Conservation (phyloP, 2,113 vertebrate species). For the Amazona vittata region DNA sequence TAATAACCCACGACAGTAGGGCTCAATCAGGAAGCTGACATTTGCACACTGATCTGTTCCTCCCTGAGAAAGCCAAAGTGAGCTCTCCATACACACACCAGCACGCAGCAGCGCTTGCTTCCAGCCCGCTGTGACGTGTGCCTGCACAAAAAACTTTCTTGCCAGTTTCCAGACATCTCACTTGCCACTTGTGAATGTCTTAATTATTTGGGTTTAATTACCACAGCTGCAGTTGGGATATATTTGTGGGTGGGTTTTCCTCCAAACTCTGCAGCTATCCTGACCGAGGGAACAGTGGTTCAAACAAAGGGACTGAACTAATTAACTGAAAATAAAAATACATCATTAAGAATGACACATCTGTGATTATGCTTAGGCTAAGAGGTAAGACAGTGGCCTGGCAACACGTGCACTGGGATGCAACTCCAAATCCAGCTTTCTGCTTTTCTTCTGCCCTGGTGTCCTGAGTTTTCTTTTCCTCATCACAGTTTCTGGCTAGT, state of each 20-base stretch:
- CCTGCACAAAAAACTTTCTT: neutral
- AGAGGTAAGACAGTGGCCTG: neutral
- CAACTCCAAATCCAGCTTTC: neutral
- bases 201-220: slow-evolving; percentile 8
- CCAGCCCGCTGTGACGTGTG: neutral
- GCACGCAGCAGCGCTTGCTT: neutral
- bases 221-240: neutral
- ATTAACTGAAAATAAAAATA: neutral
- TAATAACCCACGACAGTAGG: neutral
- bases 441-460: neutral
- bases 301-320: neutral
- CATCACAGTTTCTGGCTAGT: neutral
- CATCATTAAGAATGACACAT: neutral
- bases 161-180: neutral
- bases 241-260: neutral
- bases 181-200: neutral
- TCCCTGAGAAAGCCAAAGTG: neutral
- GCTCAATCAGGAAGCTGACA: neutral
- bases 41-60: neutral
- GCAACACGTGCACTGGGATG: neutral
- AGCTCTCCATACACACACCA: neutral
- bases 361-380: neutral
- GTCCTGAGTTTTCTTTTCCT: neutral
- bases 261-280: neutral
- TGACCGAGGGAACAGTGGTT: neutral